Evolutionary conservation across 2,888 invertebrate genomes (phyloP).

Genomic region (Zonitis immaculata): DNA sequence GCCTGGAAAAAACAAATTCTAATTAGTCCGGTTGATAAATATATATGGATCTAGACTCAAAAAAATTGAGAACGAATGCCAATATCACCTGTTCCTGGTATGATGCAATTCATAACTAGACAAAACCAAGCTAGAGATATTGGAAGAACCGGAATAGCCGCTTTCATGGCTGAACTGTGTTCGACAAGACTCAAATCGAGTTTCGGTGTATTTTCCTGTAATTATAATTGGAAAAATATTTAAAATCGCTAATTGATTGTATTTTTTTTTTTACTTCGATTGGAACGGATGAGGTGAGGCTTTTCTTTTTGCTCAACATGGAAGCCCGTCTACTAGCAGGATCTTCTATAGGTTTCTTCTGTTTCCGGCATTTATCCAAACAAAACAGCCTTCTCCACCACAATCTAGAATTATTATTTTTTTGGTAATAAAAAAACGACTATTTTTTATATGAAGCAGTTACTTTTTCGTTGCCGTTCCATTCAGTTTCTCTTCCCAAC

Average conservation of each 20-base stretch:
- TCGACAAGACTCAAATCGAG: constrained; percentile 74
- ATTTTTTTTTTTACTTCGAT: no score
- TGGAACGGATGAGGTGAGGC: constrained; percentile 54
- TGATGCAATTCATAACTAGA: constrained; percentile 71
- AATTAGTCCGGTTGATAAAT: no score
- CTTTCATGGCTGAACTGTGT: constrained; percentile 81
- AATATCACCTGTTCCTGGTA: constrained; percentile 82
- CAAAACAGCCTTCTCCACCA: constrained; percentile 39
- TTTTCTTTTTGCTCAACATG: constrained; percentile 62
- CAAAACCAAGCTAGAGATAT: constrained; percentile 83
- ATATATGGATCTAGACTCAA: no score
- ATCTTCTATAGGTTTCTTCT: constrained; percentile 38
- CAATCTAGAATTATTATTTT: constrained; percentile 26
- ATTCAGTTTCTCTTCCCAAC: constrained; percentile 53
- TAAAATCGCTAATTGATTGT: no score
- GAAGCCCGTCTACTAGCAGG: constrained; percentile 60
- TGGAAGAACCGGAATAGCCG: constrained; percentile 89
- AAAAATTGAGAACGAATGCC: no score
- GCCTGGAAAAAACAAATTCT: no score
- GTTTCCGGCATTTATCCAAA: constrained; percentile 31
- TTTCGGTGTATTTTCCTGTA: constrained; percentile 68
- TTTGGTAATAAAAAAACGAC: no score
- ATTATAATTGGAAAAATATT: no score
- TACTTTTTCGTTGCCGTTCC: constrained; percentile 47
- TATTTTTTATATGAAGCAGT: no score